These are phyloP conservation scores for Muntiacus reevesi DNA, from an alignment of 2,113 vertebrate genomes.

Conservation along the genomic window DNA sequence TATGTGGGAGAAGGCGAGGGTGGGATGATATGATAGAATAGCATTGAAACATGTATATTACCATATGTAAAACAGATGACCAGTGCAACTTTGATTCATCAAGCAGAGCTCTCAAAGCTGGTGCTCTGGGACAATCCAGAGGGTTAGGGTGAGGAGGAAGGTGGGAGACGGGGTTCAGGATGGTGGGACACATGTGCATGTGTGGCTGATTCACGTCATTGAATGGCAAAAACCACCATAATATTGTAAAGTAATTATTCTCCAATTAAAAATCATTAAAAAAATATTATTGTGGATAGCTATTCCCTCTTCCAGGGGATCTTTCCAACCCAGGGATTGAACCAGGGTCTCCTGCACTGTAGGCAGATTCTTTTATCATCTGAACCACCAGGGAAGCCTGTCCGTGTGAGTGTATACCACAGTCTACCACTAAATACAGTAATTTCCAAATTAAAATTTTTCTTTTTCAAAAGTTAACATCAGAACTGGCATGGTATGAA, in stretches of 20 bases:
- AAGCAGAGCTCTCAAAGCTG: neutral
- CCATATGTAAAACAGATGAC: neutral
- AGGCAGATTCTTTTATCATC: neutral
- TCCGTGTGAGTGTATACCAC: neutral
- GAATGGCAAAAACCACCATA: neutral
- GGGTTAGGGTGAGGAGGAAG: neutral
- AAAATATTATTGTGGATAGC: neutral
- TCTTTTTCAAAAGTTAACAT: neutral
- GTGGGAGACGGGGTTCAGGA: neutral
- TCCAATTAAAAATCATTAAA: neutral
- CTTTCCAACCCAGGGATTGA: neutral
- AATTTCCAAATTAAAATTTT: neutral
- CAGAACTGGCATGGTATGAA: neutral
- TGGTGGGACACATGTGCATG: neutral
- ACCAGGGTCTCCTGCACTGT: neutral
- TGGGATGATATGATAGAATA: neutral
- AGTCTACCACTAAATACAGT: neutral
- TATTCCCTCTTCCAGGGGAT: neutral
- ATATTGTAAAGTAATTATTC: neutral
- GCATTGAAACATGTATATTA: neutral
- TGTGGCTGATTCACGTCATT: neutral
- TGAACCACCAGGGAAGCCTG: neutral
- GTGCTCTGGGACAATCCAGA: neutral
- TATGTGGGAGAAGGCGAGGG: neutral
- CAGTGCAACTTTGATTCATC: neutral